A percentile compares a stretch with the other conserved stretches of the same genome.
Evolutionary conservation across 2,797 vertebrate species (phyloP).

Genomic region (Argyrosomus regius): DNA sequence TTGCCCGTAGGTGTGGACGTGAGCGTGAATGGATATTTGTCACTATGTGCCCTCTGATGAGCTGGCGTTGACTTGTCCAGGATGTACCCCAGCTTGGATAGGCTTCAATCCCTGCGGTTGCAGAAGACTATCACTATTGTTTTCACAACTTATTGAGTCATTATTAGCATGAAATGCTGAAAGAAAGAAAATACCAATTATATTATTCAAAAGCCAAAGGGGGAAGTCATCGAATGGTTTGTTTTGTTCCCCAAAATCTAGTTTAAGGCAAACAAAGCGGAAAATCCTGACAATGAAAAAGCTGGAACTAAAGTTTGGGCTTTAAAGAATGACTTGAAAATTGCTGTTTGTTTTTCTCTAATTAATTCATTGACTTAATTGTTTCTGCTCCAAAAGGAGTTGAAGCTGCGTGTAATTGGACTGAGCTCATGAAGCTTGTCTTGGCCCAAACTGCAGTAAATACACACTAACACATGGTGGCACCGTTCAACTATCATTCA

Average conservation of each 20-base stretch:
- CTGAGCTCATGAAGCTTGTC: background rate
- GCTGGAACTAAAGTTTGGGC: too few relatives aligned
- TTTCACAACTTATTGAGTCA: too few relatives aligned
- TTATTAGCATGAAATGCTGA: background rate
- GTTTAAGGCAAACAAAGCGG: background rate
- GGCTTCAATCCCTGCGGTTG: too few relatives aligned
- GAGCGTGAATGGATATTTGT: too few relatives aligned
- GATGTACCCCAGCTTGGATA: too few relatives aligned
- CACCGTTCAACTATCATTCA: conserved; percentile 33
- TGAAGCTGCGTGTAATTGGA: background rate
- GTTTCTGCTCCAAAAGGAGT: background rate
- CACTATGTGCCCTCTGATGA: too few relatives aligned
- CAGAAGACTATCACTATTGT: too few relatives aligned
- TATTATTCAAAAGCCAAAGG: background rate
- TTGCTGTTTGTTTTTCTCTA: background rate
- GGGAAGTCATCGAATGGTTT: background rate
- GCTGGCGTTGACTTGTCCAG: too few relatives aligned
- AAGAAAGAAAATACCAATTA: background rate
- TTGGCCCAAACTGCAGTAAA: conserved; percentile 5
- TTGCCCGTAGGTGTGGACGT: too few relatives aligned
- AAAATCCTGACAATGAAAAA: background rate
- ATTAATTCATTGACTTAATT: background rate
- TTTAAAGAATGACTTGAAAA: background rate
- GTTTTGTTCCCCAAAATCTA: background rate
- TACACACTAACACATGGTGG: conserved; percentile 64